phyloP scores from a whole-genome alignment of 1,140 invertebrate genomes.

The Brachionus paranguensis region DNA sequence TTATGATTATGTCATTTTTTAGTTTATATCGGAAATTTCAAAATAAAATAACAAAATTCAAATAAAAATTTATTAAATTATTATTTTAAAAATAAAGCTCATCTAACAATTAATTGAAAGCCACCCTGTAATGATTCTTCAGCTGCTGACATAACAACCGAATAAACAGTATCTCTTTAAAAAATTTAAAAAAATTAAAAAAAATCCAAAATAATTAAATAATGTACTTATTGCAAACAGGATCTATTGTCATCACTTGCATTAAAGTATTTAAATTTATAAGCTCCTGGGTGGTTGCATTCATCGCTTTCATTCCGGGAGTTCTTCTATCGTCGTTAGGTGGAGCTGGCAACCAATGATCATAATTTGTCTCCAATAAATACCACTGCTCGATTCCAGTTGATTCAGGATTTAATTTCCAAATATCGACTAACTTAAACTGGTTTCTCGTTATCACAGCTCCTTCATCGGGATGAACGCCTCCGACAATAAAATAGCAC shows the following conservation, averaged over 20 bases:
- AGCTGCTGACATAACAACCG: conserved; percentile 41
- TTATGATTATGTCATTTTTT: too few relatives aligned
- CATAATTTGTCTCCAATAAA: conserved; percentile 50
- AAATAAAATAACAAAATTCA: too few relatives aligned
- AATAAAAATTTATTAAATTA: too few relatives aligned
- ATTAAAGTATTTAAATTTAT: conserved; percentile 44
- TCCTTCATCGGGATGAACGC: conserved; percentile 48
- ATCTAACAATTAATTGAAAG: not conserved
- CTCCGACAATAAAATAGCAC: conserved; percentile 53
- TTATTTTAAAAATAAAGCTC: not conserved
- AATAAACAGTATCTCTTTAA: conserved; percentile 41
- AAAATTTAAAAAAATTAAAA: not conserved
- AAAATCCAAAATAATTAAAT: not conserved
- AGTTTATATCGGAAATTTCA: too few relatives aligned
- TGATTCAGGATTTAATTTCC: conserved; percentile 43
- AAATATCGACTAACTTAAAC: conserved; percentile 44
- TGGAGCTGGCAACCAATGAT: conserved; percentile 47
- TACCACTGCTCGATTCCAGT: conserved; percentile 46
- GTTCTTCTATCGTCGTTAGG: conserved; percentile 45
- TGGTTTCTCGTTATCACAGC: conserved; percentile 48
- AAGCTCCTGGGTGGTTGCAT: conserved; percentile 43
- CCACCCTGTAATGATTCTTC: not conserved
- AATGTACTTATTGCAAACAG: conserved; percentile 45
- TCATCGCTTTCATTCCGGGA: conserved; percentile 46
- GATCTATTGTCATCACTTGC: conserved; percentile 45